Evolutionary conservation across 2,113 vertebrate genomes (phyloP).

Genomic region (Sphyrna mokarran): DNA sequence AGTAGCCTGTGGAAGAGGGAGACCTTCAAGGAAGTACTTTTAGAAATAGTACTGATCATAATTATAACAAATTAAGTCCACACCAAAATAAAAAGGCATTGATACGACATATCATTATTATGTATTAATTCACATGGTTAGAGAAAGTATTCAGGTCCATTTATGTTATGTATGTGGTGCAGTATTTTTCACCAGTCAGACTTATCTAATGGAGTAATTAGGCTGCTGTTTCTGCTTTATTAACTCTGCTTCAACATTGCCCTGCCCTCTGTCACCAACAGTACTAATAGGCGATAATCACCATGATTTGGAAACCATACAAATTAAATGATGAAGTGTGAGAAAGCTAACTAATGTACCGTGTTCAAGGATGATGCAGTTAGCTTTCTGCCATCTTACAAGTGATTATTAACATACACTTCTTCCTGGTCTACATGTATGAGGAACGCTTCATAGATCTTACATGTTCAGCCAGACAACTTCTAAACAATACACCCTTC

Average conservation of each 20-base stretch:
- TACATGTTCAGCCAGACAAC: background rate
- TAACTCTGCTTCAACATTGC: conserved; percentile 59
- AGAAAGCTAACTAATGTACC: conserved; percentile 49
- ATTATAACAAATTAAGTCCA: background rate
- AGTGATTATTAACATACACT: background rate
- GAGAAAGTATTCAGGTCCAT: conserved; percentile 45
- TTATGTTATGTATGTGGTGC: conserved; percentile 43
- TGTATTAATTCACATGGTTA: conserved; percentile 38
- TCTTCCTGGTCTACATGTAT: background rate
- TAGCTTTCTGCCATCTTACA: conserved; percentile 28
- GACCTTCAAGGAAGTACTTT: background rate
- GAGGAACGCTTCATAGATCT: background rate
- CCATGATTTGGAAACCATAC: conserved; percentile 58
- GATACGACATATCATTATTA: conserved; percentile 44
- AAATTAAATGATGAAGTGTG: conserved; percentile 63
- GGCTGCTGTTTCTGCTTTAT: conserved; percentile 65
- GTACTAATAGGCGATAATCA: conserved; percentile 60
- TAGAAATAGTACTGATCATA: background rate
- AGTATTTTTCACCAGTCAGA: conserved; percentile 52
- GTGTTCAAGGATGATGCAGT: conserved; percentile 47
- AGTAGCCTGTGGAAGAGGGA: background rate
- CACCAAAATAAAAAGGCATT: background rate
- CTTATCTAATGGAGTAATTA: conserved; percentile 61
- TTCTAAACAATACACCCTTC: too few relatives aligned
- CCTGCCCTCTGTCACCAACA: conserved; percentile 63